Evolutionary conservation across 1,140 invertebrate genomes (phyloP).

Genomic region (Anoplolepis gracilipes): DNA sequence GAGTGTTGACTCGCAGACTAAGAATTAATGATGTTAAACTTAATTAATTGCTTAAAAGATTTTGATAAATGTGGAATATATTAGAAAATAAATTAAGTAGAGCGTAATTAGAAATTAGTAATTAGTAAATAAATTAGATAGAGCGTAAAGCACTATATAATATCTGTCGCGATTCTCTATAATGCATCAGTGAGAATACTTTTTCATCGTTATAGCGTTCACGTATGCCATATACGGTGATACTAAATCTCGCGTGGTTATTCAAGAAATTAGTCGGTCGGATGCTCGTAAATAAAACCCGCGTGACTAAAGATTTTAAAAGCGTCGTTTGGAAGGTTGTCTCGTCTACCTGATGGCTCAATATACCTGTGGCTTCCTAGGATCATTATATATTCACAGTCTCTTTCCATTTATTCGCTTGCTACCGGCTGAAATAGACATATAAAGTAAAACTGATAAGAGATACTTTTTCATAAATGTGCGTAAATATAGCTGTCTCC

Average conservation of each 20-base stretch:
- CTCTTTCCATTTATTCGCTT: slow-evolving; percentile 55
- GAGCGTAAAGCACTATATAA: not conserved
- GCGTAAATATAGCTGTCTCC: not conserved
- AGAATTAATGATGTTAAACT: not conserved
- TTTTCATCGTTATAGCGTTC: not conserved
- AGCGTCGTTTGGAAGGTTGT: slow-evolving; percentile 50
- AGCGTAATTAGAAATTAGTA: too few relatives aligned
- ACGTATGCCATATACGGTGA: slow-evolving; percentile 27
- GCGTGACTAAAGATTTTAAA: slow-evolving; percentile 65
- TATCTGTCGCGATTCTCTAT: slow-evolving; percentile 11
- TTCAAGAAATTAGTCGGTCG: slow-evolving; percentile 67
- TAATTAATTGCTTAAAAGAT: slow-evolving; percentile 21
- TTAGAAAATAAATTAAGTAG: not conserved
- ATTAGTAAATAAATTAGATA: too few relatives aligned
- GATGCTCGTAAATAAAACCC: slow-evolving; percentile 65
- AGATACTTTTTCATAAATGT: slow-evolving; percentile 5
- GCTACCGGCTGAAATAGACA: slow-evolving; percentile 64
- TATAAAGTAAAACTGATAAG: slow-evolving; percentile 61
- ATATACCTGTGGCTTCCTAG: slow-evolving; percentile 60
- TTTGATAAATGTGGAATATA: slow-evolving; percentile 15
- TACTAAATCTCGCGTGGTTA: slow-evolving; percentile 64
- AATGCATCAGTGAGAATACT: not conserved
- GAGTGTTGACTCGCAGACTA: not conserved
- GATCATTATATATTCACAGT: slow-evolving; percentile 73
- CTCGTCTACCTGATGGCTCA: slow-evolving; percentile 68